Evolutionary conservation across 2,113 vertebrate genomes (phyloP).

Genomic region (Gorsachius goisagi): DNA sequence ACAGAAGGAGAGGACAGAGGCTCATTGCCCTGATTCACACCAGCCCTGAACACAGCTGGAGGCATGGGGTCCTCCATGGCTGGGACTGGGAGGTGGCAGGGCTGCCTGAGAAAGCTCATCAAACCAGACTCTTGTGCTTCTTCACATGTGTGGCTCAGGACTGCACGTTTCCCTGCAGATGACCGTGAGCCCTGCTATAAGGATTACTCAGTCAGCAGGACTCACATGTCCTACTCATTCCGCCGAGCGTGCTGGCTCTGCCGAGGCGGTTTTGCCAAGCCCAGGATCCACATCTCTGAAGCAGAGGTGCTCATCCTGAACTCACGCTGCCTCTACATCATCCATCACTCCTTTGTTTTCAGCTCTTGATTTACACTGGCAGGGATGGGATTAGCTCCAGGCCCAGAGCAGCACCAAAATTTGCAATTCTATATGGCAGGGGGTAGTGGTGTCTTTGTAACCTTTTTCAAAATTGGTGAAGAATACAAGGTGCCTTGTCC

Average conservation of each 20-base stretch:
- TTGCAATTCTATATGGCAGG: not conserved
- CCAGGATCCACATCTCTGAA: not conserved
- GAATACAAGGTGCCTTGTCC: not conserved
- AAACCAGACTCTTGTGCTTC: not conserved
- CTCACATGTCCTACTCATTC: not conserved
- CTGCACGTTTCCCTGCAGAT: not conserved
- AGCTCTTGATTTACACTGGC: not conserved
- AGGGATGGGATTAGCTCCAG: not conserved
- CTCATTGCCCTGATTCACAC: not conserved
- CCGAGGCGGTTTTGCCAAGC: not conserved
- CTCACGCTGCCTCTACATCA: not conserved
- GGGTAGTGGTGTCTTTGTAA: not conserved
- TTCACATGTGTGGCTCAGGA: not conserved
- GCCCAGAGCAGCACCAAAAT: not conserved
- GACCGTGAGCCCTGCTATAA: not conserved
- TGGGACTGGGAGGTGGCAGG: not conserved
- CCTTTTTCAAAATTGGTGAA: not conserved
- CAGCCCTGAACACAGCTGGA: not conserved
- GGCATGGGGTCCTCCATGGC: accelerated
- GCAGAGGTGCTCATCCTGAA: not conserved
- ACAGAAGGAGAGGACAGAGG: not conserved
- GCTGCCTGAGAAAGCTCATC: not conserved
- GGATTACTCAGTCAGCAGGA: too few relatives aligned
- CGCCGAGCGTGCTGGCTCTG: not conserved
- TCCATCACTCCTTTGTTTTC: not conserved